Evolutionary conservation across 2,888 invertebrate species (phyloP).

Genomic region (Bursaphelenchus okinawaensis): DNA sequence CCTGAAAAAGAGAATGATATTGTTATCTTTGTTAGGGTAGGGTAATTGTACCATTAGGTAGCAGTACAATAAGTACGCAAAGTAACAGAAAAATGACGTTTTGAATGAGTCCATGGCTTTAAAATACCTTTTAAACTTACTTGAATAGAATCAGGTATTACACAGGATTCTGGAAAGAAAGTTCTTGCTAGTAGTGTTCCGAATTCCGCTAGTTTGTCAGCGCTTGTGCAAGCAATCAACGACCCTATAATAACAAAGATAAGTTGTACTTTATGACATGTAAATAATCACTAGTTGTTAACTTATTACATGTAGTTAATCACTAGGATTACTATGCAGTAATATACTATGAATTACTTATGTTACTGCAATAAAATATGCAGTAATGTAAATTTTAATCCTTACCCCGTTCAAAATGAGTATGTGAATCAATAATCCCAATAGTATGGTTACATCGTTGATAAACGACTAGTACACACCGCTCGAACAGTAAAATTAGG

Average conservation of each 20-base stretch:
- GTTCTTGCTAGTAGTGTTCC: background rate
- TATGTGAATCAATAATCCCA: constrained; percentile 14
- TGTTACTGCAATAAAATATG: too few species aligned
- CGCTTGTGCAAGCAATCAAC: background rate
- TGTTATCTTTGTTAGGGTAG: background rate
- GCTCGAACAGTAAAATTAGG: constrained; percentile 14
- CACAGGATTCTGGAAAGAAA: background rate
- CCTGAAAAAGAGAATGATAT: background rate
- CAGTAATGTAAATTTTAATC: too few species aligned
- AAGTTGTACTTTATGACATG: too few species aligned
- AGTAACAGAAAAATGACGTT: too few species aligned
- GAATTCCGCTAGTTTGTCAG: background rate
- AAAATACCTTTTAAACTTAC: too few species aligned
- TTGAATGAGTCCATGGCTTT: too few species aligned
- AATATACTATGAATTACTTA: too few species aligned
- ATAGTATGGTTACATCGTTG: constrained; percentile 9
- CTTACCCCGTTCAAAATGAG: constrained; percentile 4
- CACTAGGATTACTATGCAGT: too few species aligned
- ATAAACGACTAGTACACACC: constrained; percentile 14
- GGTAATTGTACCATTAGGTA: background rate
- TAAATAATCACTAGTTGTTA: too few species aligned
- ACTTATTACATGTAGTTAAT: too few species aligned
- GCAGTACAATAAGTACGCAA: background rate
- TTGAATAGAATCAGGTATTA: too few species aligned
- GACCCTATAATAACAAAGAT: background rate